Evolutionary conservation across 2,888 invertebrate species (phyloP).

Genomic region (Dimorphilus gyrociliatus): DNA sequence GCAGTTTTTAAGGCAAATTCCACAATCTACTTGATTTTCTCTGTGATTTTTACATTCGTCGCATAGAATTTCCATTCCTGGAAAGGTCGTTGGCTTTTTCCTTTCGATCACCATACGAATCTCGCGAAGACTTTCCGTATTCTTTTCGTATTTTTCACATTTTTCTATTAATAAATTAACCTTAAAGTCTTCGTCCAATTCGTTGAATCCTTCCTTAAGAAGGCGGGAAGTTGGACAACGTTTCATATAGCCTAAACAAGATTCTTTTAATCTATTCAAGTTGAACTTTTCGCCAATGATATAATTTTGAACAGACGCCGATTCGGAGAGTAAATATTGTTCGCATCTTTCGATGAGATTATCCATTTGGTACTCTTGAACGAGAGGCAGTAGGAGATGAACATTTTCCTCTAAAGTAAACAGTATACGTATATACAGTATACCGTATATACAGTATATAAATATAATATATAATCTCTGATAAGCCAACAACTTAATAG

Average conservation of each 20-base stretch:
- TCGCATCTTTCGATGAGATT: conserved; percentile 9
- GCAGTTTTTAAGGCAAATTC: conserved; percentile 12
- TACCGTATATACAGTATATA: not conserved
- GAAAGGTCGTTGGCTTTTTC: conserved; percentile 16
- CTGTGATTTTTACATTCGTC: conserved; percentile 11
- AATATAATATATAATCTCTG: too few species aligned
- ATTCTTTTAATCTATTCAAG: conserved; percentile 9
- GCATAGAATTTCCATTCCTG: conserved; percentile 13
- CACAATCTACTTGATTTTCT: conserved; percentile 14
- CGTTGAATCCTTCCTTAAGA: conserved; percentile 10
- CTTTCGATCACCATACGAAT: conserved; percentile 15
- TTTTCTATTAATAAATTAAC: conserved; percentile 12
- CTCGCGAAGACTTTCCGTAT: conserved; percentile 12
- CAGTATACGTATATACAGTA: not conserved
- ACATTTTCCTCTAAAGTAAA: conserved; percentile 10
- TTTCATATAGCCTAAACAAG: conserved; percentile 11
- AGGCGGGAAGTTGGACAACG: conserved; percentile 10
- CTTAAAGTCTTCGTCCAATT: conserved; percentile 9
- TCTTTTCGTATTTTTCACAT: conserved; percentile 12
- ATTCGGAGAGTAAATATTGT: conserved; percentile 11
- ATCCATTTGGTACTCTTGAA: conserved; percentile 15
- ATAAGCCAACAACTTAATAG: too few species aligned
- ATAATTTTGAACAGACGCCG: conserved; percentile 11
- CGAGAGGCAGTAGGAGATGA: conserved; percentile 9
- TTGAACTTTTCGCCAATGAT: conserved; percentile 11